A percentile compares a stretch with the other conserved stretches of the same genome.
phyloP scores from a whole-genome alignment of 2,888 invertebrate genomes.

The Himalopsyche tibetana region DNA sequence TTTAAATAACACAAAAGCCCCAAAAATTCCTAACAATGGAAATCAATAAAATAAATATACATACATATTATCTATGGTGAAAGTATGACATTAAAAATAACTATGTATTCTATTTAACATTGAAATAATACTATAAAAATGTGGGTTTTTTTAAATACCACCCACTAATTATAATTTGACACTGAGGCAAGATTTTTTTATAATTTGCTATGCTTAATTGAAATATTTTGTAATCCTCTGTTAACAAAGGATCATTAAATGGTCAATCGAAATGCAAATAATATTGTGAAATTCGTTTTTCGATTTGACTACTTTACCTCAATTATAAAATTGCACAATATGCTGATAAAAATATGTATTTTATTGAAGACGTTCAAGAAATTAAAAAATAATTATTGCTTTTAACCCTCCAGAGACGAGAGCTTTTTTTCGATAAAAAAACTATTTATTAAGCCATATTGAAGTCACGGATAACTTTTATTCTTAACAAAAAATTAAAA shows the following conservation, averaged over 20 bases:
- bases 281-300: conserved; percentile 1
- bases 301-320: background rate
- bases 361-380: too few species aligned
- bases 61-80: background rate
- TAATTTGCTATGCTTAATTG: background rate
- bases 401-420: too few species aligned
- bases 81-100: background rate
- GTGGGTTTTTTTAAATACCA: background rate
- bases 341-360: too few species aligned
- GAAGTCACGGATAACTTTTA: too few species aligned
- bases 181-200: background rate
- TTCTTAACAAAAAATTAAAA: too few species aligned
- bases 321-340: background rate
- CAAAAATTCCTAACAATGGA: too few species aligned
- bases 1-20: too few species aligned
- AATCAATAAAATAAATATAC: too few species aligned
- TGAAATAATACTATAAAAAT: background rate
- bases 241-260: background rate
- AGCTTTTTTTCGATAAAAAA: too few species aligned
- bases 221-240: background rate
- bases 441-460: too few species aligned
- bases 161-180: background rate
- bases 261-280: conserved; percentile 2
- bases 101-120: background rate
- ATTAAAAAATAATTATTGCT: too few species aligned